Evolutionary conservation across 2,888 invertebrate species (phyloP), one percentile per base, ranked within the genome.

Genomic region (Orthosia gothica): DNA sequence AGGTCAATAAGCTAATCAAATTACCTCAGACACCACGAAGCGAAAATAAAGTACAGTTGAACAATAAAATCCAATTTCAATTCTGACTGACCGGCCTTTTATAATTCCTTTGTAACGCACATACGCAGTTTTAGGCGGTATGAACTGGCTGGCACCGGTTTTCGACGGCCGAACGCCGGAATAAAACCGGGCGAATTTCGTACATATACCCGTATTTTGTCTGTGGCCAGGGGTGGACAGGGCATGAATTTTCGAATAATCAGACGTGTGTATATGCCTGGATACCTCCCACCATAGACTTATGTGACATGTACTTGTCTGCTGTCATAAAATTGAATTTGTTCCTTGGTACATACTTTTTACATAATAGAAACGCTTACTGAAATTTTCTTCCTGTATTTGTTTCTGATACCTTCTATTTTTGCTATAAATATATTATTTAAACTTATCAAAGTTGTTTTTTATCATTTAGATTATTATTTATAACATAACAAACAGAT

Each of bases 201-300:
- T 89, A 89, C 89, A 87, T 87, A 88, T 87, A 88, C 87, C 89
- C 90, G 91, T 90, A 92, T 93, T 93, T 92, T 91, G 93, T 92
- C 93, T 91, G 91, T 87, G 88, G 91, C 85, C 89, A 90, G 92
- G 91, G 93, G 91, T 88, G 91, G 93, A 92, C 92, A 90, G 89
- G 88, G 88, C 92, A 94, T 94, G 94, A 93, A 94, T 95, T 94
- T 93, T 93, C 92, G 89, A 95, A 93, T 93, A 94, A 94, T 93
- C 93, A 93, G 91, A 90, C 91, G 88, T 57, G 65, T 76, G 70
- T 81, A 81, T 80, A 77, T 75, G 82, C 65, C 59, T 71, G 65
- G 67, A 77, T 70, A 82, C 73, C 74, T 78, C 65, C 68, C 69
- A 20, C 69, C 50, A 59, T 74, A 45, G 54, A 63, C 62, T 40